Percentiles rank a stretch among this genome's conserved stretches.
Conservation (phyloP, 2,797 vertebrate genomes). For the Acipenser oxyrinchus region DNA sequence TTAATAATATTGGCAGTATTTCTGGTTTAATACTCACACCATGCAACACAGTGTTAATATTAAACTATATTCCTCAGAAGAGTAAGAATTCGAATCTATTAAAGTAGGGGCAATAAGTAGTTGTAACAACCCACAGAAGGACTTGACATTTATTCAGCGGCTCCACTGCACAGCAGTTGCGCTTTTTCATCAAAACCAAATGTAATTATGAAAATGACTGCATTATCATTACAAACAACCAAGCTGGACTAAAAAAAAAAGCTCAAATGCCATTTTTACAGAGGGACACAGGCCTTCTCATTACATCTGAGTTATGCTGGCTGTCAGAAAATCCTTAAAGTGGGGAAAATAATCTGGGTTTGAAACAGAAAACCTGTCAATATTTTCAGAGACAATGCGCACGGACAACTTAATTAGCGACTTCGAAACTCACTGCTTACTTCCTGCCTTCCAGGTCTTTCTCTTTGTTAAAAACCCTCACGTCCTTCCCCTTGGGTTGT, state of each 20-base stretch:
- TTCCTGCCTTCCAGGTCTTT: not conserved
- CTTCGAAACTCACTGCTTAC: not conserved
- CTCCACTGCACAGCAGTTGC: not conserved
- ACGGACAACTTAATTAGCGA: not conserved
- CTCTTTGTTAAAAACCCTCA: not conserved
- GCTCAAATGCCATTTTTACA: not conserved
- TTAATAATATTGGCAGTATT: no score
- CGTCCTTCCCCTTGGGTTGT: not conserved
- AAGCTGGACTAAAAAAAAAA: not conserved
- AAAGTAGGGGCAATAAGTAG: no score
- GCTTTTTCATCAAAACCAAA: not conserved
- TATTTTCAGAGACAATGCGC: not conserved
- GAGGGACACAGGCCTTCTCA: not conserved
- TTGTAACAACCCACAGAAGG: no score
- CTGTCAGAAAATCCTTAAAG: slow-evolving; percentile 1
- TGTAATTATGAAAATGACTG: not conserved
- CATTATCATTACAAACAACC: not conserved
- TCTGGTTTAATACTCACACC: no score
- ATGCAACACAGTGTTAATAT: no score
- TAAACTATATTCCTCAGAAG: no score
- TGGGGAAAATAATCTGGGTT: not conserved
- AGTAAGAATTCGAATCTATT: no score
- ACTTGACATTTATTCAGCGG: not conserved
- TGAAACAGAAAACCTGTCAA: slow-evolving; percentile 1
- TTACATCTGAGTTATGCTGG: not conserved